Evolutionary conservation across 2,113 vertebrate genomes (phyloP), one percentile per base, ranked within the genome.

Genomic region (Glareola pratincola): DNA sequence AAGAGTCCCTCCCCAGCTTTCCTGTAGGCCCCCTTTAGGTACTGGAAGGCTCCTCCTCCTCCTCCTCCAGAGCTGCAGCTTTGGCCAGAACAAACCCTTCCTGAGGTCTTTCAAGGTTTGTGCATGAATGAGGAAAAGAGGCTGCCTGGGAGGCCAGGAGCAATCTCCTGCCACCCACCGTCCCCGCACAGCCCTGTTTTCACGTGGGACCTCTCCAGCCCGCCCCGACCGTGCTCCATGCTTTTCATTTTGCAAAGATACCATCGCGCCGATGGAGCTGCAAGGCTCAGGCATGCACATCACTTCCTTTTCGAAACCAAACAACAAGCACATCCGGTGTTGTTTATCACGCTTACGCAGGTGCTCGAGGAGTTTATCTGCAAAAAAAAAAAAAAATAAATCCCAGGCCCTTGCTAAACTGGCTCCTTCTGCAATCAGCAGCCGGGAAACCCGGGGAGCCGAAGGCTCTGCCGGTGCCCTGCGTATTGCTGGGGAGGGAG

Each of bases 281-380:
- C 72, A 12, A 19, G 15, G n/a, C 81, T 80, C 3, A 0, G 68
- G 43, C 88, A 26, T 0, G 12, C 12, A 72, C 95, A 71, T 77
- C 92, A 29, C 83, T 94, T 96, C 96, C 96, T 93, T 51, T 91
- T 13, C 1, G 3, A 93, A 93, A 92, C 72, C 80, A 39, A 96
- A 88, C 95, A 86, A 79, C 29, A 2, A 43, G 82, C 82, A 94
- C 90, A 89, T 86, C 96, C 64, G 56, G 88, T 14, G 12, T 24
- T 74, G 82, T 71, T 97, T 84, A 51, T 56, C 92, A 41, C 5
- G 0, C 85, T 81, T n/a, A 77, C 3, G 1, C 92, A 92, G 82
- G 83, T 93, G 95, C 43, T 81, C 1, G 1, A 77, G 82, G 67
- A 84, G 64, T 88, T 91, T 32, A 50, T 84, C 41, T 67, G 72